Conservation (phyloP, 2,888 invertebrate genomes). For the Aphelenchoides bicaudatus region DNA sequence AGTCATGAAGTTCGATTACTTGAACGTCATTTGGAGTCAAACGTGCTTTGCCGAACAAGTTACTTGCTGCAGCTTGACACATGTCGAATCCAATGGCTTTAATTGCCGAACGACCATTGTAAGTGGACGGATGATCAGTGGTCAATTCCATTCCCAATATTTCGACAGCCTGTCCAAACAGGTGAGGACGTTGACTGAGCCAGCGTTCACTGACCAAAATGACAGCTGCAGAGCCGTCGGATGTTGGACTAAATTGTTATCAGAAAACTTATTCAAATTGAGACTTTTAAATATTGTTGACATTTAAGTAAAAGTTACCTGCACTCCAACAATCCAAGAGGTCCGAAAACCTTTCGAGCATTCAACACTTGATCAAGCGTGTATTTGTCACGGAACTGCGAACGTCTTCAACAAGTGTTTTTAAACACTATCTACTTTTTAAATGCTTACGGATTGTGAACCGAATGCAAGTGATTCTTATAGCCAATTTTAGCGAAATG, state of each 20-base stretch:
- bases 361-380: slow-evolving; percentile 82
- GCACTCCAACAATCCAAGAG: slow-evolving; percentile 90
- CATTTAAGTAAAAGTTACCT: slow-evolving; percentile 66
- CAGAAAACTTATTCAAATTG: too few relatives aligned
- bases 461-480: slow-evolving; percentile 94
- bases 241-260: slow-evolving; percentile 77
- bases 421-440: not conserved
- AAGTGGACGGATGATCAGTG: slow-evolving; percentile 82
- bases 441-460: slow-evolving; percentile 79
- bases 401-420: slow-evolving; percentile 68
- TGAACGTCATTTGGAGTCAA: slow-evolving; percentile 62
- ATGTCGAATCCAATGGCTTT: slow-evolving; percentile 66
- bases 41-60: slow-evolving; percentile 73
- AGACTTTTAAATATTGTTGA: not conserved
- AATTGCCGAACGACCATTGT: slow-evolving; percentile 74
- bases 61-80: slow-evolving; percentile 66
- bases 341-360: slow-evolving; percentile 80
- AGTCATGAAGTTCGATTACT: slow-evolving; percentile 86
- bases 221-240: slow-evolving; percentile 93
- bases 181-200: slow-evolving; percentile 72
- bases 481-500: slow-evolving; percentile 96
- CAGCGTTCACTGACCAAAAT: slow-evolving; percentile 86
- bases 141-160: slow-evolving; percentile 94
- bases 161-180: slow-evolving; percentile 84
- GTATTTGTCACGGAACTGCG: slow-evolving; percentile 89